These are phyloP conservation scores for Trachelipus rathkii DNA, from an alignment of 1,140 invertebrate species.

Conservation along the genomic window DNA sequence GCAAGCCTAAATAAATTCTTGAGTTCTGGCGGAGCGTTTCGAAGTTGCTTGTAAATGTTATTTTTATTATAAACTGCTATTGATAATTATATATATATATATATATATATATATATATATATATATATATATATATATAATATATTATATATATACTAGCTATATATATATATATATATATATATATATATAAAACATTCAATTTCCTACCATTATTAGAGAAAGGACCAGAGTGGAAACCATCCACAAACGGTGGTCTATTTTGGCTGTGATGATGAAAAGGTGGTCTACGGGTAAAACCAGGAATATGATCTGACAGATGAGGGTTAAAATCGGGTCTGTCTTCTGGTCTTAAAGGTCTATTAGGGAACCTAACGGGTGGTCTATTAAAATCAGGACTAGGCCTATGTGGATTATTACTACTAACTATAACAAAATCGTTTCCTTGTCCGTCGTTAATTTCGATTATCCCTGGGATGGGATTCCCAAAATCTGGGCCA, in stretches of 20 bases:
- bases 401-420: neutral
- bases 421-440: neutral
- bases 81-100: too few relatives aligned
- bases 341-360: neutral
- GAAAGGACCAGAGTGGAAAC: neutral
- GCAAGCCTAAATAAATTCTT: too few relatives aligned
- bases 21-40: too few relatives aligned
- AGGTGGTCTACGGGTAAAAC: neutral
- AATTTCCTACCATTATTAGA: neutral
- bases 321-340: neutral
- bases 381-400: neutral
- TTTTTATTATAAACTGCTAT: too few relatives aligned
- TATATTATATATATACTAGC: neutral
- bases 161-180: neutral
- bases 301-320: neutral
- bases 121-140: slow-evolving; percentile 5
- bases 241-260: neutral
- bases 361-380: neutral
- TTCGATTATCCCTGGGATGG: neutral
- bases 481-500: neutral
- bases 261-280: neutral
- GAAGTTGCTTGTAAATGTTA: too few relatives aligned
- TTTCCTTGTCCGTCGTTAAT: neutral
- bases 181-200: too few relatives aligned
- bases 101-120: neutral